Percentiles rank a stretch among this genome's conserved stretches.
These are phyloP conservation scores for Serranus cabrilla DNA, from an alignment of 2,797 vertebrate genomes.

Conservation along the genomic window DNA sequence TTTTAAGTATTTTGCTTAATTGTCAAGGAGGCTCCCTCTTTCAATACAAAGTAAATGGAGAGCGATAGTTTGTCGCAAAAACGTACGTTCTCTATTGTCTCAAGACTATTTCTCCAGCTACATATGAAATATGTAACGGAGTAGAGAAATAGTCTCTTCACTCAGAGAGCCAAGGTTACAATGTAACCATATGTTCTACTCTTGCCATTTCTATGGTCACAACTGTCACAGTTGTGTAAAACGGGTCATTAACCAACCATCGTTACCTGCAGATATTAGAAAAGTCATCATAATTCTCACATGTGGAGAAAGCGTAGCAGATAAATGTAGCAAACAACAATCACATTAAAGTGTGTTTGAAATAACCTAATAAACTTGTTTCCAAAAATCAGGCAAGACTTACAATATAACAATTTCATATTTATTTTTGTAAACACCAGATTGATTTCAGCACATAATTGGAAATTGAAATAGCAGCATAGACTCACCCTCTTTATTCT, in stretches of 20 bases:
- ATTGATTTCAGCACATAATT: not conserved
- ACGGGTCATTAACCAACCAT: slow-evolving; percentile 1
- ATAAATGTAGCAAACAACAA: slow-evolving; percentile 68
- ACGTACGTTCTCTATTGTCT: too few relatives aligned
- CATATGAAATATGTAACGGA: too few relatives aligned
- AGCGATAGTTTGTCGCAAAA: too few relatives aligned
- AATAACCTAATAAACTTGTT: slow-evolving; percentile 3
- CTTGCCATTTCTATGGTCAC: not conserved
- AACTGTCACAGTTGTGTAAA: slow-evolving; percentile 22
- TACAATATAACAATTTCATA: not conserved
- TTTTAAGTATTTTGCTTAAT: too few relatives aligned
- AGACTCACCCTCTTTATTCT: not conserved
- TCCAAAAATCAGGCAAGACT: not conserved
- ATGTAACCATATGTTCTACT: too few relatives aligned
- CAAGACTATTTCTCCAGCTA: too few relatives aligned
- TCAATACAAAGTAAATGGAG: too few relatives aligned
- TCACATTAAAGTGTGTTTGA: slow-evolving; percentile 8
- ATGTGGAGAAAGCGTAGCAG: slow-evolving; percentile 55
- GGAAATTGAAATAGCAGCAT: not conserved
- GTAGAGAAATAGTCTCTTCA: too few relatives aligned
- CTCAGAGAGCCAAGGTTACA: too few relatives aligned
- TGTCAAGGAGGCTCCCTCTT: too few relatives aligned
- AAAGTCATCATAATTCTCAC: not conserved
- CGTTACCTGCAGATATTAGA: slow-evolving; percentile 3
- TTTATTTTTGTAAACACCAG: slow-evolving; percentile 36